A percentile compares a stretch with the other conserved stretches of the same genome.
phyloP scores from a whole-genome alignment of 2,888 invertebrate genomes.

The Meiosimyza decipiens region DNA sequence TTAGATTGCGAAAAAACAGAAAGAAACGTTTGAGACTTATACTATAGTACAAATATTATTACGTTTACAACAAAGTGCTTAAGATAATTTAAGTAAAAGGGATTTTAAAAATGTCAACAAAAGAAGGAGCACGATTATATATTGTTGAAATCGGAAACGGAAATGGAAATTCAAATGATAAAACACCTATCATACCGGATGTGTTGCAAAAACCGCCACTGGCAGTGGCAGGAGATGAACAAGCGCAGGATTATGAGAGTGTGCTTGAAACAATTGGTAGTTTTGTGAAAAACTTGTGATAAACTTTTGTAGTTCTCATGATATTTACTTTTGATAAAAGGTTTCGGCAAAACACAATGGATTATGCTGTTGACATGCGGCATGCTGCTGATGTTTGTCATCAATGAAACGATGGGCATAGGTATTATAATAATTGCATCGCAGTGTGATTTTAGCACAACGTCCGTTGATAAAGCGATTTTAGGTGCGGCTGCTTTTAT shows the following conservation, averaged over 20 bases:
- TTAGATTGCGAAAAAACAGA: background rate
- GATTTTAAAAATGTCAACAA: background rate
- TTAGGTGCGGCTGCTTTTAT: conserved; percentile 75
- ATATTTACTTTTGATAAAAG: conserved; percentile 59
- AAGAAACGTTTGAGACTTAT: background rate
- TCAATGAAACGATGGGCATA: conserved; percentile 76
- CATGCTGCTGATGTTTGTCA: conserved; percentile 74
- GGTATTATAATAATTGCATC: conserved; percentile 77
- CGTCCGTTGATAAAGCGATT: conserved; percentile 71
- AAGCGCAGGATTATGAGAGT: conserved; percentile 53
- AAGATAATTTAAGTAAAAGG: too few species aligned
- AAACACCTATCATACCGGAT: background rate
- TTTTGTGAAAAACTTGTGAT: background rate
- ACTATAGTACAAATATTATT: too few species aligned
- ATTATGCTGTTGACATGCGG: conserved; percentile 73
- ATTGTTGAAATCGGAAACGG: background rate
- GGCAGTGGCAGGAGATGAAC: background rate
- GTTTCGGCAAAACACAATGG: conserved; percentile 75
- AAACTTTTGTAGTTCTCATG: background rate
- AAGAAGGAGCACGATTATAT: background rate
- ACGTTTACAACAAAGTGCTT: too few species aligned
- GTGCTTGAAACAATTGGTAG: conserved; percentile 56
- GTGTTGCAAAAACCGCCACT: background rate
- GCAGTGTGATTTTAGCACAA: conserved; percentile 75
- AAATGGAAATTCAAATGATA: background rate